Base-by-base conservation (phyloP, 2,888 invertebrate genomes). In the Nephrocerus scutellatus region DNA sequence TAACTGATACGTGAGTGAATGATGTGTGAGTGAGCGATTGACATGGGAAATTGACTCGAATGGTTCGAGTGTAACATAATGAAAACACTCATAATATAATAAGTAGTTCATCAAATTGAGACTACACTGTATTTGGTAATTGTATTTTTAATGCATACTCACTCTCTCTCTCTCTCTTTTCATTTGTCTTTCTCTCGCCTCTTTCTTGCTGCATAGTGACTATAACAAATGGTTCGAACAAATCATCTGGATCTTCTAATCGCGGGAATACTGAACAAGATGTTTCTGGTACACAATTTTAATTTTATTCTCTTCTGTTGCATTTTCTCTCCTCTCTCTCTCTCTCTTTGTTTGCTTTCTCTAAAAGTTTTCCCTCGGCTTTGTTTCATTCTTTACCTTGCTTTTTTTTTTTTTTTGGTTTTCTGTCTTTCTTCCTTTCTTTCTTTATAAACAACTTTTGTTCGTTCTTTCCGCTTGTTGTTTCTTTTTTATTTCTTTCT, bases 401-500 rank as follows among this genome's bases (percentile, higher is more conserved):
- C 22, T 8, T 7, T 39, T 14, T 34, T 7, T 26, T 26, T 22
- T 5, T 13, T 21, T 34, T 13, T 4, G 6, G 5, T 28, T 28
- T 25, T 21, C 6, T 32, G 12, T 25, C 22, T 26, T 31, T 14
- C 28, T 24, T 32, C 22, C 8, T 26, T 34, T 37, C 20, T 36
- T n/a, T n/a, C n/a, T n/a, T n/a, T n/a, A n/a, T n/a, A n/a, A n/a
- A n/a, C 43, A 23, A 23, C 30, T 32, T 41, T 9, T 30, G 76
- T 72, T 72, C 26, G 57, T 80, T 16, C 73, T 77, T 13, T 81
- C n/a, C 19, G n/a, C 14, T 9, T 12, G 15, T 26, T 19, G 21
- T 26, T 24, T 34, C 21, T 19, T 30, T 28, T 20, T 34, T n/a
- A 7, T 19, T 39, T 6, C n/a, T 26, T 38, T 24, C 16, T 28